Evolutionary conservation across 1,140 invertebrate species (phyloP).

Genomic region (Drosophila bocqueti): DNA sequence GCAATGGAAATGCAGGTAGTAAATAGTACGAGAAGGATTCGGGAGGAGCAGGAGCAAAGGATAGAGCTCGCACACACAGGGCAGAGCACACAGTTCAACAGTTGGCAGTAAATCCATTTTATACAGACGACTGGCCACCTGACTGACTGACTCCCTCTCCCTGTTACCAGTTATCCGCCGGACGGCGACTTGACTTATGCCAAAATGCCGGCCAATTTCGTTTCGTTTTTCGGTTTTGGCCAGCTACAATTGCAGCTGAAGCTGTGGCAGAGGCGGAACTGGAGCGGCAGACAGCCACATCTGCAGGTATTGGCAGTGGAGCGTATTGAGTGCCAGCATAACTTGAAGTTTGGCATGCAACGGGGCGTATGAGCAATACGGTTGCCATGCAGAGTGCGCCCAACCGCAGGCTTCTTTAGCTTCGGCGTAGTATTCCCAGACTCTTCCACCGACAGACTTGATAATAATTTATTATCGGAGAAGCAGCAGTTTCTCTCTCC

Average conservation of each 20-base stretch:
- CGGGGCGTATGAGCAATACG: constrained; percentile 73
- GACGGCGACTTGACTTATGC: constrained; percentile 76
- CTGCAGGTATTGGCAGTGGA: constrained; percentile 65
- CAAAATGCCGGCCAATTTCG: constrained; percentile 77
- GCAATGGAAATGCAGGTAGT: constrained; percentile 83
- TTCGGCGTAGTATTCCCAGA: constrained; percentile 16
- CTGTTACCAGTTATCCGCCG: constrained; percentile 18
- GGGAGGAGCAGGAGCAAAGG: background rate
- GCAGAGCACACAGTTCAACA: constrained; percentile 71
- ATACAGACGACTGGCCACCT: constrained; percentile 79
- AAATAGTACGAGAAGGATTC: constrained; percentile 59
- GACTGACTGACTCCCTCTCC: constrained; percentile 50
- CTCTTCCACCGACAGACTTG: constrained; percentile 61
- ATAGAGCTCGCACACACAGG: background rate
- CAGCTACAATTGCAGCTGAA: constrained; percentile 53
- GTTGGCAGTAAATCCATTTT: constrained; percentile 84
- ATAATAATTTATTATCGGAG: constrained; percentile 82
- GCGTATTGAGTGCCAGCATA: constrained; percentile 69
- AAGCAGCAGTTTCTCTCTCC: constrained; percentile 10
- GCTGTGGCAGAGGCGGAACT: constrained; percentile 31
- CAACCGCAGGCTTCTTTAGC: constrained; percentile 13
- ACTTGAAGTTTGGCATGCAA: constrained; percentile 55
- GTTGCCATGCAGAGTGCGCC: constrained; percentile 67
- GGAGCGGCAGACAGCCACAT: constrained; percentile 38
- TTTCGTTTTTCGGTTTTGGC: constrained; percentile 50